Base-by-base conservation (phyloP, 2,888 invertebrate genomes). In the Diplolepis rosae region DNA sequence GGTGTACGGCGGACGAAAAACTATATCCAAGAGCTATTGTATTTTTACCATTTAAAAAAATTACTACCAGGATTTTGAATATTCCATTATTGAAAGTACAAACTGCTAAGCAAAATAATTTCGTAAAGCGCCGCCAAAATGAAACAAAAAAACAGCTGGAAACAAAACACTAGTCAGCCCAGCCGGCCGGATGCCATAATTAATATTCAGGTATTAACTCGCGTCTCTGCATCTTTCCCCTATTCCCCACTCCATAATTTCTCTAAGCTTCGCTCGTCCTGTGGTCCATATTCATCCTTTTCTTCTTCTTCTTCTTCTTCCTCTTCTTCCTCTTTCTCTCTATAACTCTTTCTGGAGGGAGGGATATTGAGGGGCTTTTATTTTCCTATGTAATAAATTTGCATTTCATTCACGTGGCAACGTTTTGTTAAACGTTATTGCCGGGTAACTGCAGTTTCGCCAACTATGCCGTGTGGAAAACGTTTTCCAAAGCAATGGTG, bases 131-230 rank as follows among this genome's bases (percentile, higher is more conserved):
- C 39, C 56, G 24, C 24, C 28, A 70, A 42, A 30, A 30, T 42
- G 54, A 30, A 50, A 77, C 74, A 80, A 80, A 80, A 81, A 78
- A 76, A 71, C 70, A n/a, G 68, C 68, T 68, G 74, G 76, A 80
- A 80, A 81, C 79, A 80, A 80, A 79, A 79, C 73, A 69, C 42
- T 51, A 56, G 66, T 56, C 24, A 51, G 39, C 24, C 68, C 71
- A 73, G 70, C 65, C 72, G 70, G 72, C 70, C 70, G 76, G 75
- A 70, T 71, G 79, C 78, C 76, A 79, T 84, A 84, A 84, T 84
- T 84, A 84, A 84, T 84, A 84, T 84, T 83, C 84, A 80, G 76
- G 76, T 82, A 80, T 82, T 82, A 84, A 81, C 80, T 79, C 73
- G 71, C 73, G 71, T 76, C 71, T 73, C 69, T 67, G 56, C 54